Conservation (phyloP, 2,888 invertebrate genomes). For the Melinaea marsaeus region DNA sequence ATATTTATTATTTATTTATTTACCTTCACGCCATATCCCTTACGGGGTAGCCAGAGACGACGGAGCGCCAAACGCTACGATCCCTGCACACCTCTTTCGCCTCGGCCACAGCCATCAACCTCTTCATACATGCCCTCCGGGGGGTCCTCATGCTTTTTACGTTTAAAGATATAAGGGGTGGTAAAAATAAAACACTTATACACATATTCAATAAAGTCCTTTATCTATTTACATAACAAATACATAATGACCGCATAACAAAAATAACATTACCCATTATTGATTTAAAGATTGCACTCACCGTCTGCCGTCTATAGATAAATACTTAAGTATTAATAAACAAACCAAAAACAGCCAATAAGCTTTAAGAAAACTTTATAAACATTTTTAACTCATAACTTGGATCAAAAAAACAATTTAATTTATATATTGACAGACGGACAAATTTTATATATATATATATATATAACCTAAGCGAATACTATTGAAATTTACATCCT, state of each 20-base stretch:
- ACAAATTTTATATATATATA: conserved; percentile 7
- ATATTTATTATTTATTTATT: too few relatives aligned
- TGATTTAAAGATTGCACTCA: conserved; percentile 32
- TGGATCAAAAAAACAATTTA: too few relatives aligned
- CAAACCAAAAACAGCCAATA: conserved; percentile 4
- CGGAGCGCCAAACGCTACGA: too few relatives aligned
- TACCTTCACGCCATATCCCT: too few relatives aligned
- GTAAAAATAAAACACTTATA: conserved; percentile 37
- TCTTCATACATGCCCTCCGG: too few relatives aligned
- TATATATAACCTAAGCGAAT: neutral
- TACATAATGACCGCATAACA: conserved; percentile 58
- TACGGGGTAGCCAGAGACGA: too few relatives aligned
- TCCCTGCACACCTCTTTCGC: too few relatives aligned
- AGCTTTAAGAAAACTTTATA: neutral
- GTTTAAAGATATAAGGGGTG: too few relatives aligned
- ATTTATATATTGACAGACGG: neutral
- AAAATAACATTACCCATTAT: conserved; percentile 60
- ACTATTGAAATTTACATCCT: conserved; percentile 27
- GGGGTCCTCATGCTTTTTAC: too few relatives aligned
- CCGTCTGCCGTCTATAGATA: conserved; percentile 20
- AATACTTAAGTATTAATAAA: neutral
- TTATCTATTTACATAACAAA: conserved; percentile 73
- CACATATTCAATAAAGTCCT: conserved; percentile 54
- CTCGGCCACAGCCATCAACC: too few relatives aligned
- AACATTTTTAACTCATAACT: too few relatives aligned